Base-by-base conservation (phyloP, 2,797 vertebrate genomes). In the Centroberyx gerrardi region DNA sequence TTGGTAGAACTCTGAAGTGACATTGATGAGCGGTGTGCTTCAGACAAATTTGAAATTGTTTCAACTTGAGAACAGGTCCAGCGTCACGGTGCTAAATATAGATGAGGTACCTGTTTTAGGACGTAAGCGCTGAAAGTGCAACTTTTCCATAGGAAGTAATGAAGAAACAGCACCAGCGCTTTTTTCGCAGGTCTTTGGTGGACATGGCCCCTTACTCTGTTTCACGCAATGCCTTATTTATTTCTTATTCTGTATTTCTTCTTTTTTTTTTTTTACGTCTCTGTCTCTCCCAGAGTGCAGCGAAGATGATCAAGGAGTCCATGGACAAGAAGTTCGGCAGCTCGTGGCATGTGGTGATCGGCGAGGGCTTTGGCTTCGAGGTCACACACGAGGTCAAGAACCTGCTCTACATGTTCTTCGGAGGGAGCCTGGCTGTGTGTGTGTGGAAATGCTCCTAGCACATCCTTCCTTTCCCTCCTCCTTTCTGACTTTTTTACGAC, bases 261-360 rank as follows among this genome's bases (percentile, higher is more conserved):
- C 46, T 0, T 5, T 31, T 0, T 27, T 40, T 61, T 1, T 18
- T 13, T 36, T 7, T 59, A 0, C 8, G 3, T 36, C 2, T 48
- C 4, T 22, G 6, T 27, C 1, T 63, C 22, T 58, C 15, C 36
- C 80, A 95, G 94, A 95, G 93, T 53, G 94, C 94, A 10, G 95
- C 98, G n/a, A 99, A 98, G 93, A 99, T 99, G 98, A 99, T 99
- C 88, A 99, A 99, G 83, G 98, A 99, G 93, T 96, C 96, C 0
- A 99, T 99, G 98, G 98, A 99, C 93, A 99, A 99, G 95, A 99
- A 96, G 84, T 99, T 99, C 40, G 98, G 98, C 66, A 99, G 97
- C 87, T 99, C 98, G 29, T 99, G 98, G 98, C 98, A 99, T 0
- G 97, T 99, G 80, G 98, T 99, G 89, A 98, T 99, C 3, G 98